phyloP scores from a whole-genome alignment of 2,113 vertebrate genomes.

The Crypturellus undulatus region DNA sequence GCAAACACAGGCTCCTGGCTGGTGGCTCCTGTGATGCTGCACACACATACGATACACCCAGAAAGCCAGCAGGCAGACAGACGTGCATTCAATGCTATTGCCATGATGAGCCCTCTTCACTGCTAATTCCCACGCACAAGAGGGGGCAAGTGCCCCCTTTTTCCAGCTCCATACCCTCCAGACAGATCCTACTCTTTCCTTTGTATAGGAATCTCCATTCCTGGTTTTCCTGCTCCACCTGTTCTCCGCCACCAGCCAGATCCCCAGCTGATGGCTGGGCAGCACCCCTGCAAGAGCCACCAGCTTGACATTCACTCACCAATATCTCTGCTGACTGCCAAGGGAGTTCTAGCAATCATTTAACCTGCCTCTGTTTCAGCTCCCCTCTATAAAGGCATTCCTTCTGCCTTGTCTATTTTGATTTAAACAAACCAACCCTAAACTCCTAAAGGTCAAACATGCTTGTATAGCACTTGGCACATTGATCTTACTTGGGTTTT shows the following conservation, averaged over 20 bases:
- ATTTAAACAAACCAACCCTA: neutral
- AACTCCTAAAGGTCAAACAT: neutral
- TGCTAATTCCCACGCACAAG: neutral
- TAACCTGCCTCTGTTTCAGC: neutral
- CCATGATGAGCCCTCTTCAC: fast-evolving
- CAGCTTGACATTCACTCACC: neutral
- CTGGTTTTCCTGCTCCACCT: neutral
- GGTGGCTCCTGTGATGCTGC: neutral
- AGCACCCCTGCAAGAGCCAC: neutral
- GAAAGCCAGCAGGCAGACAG: neutral
- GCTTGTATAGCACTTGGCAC: neutral
- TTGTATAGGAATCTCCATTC: neutral
- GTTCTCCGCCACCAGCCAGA: neutral
- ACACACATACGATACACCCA: neutral
- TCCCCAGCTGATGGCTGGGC: neutral
- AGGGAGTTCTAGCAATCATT: neutral
- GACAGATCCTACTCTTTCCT: neutral
- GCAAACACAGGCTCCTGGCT: neutral
- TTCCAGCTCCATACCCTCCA: neutral
- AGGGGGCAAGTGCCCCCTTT: neutral
- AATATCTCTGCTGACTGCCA: neutral
- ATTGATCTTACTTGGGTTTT: neutral
- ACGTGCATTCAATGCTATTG: neutral
- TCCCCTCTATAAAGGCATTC: neutral
- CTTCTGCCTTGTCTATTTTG: conserved; percentile 25